phyloP scores from a whole-genome alignment of 2,113 vertebrate genomes.

The Larimichthys polyactis region DNA sequence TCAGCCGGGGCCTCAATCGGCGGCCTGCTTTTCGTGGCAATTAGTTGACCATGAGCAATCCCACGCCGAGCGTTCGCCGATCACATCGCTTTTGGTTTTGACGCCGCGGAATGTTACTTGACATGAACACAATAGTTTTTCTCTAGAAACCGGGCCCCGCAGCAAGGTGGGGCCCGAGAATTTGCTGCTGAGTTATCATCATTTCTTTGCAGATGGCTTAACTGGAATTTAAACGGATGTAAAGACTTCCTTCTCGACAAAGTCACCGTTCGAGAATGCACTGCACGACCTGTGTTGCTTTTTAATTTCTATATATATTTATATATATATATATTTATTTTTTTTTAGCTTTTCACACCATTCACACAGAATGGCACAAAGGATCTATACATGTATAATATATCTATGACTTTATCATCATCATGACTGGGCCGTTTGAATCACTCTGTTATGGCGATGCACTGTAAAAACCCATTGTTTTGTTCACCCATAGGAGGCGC shows the following conservation, averaged over 20 bases:
- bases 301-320: background rate
- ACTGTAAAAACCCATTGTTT: slow-evolving; percentile 83
- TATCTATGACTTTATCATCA: slow-evolving; percentile 46
- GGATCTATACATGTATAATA: slow-evolving; percentile 28
- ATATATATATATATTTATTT: background rate
- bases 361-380: slow-evolving; percentile 32
- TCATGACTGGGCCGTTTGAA: slow-evolving; percentile 64
- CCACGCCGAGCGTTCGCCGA: background rate
- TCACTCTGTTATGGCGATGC: slow-evolving; percentile 72
- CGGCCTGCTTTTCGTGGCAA: slow-evolving; percentile 45
- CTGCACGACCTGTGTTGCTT: slow-evolving; percentile 1
- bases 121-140: slow-evolving; percentile 23
- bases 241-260: background rate
- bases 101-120: slow-evolving; percentile 25
- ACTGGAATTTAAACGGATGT: slow-evolving; percentile 30
- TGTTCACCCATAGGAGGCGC: slow-evolving; percentile 88
- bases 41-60: slow-evolving; percentile 44
- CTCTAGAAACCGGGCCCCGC: slow-evolving; percentile 4
- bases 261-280: slow-evolving; percentile 10
- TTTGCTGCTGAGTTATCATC: background rate
- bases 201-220: slow-evolving; percentile 1
- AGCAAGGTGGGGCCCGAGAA: slow-evolving; percentile 28
- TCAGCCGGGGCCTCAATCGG: slow-evolving; percentile 20
- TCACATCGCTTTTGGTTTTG: slow-evolving; percentile 22
- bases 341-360: slow-evolving; percentile 15